Base-by-base conservation (phyloP, 2,888 invertebrate genomes). In the Ganaspis brasiliensis region DNA sequence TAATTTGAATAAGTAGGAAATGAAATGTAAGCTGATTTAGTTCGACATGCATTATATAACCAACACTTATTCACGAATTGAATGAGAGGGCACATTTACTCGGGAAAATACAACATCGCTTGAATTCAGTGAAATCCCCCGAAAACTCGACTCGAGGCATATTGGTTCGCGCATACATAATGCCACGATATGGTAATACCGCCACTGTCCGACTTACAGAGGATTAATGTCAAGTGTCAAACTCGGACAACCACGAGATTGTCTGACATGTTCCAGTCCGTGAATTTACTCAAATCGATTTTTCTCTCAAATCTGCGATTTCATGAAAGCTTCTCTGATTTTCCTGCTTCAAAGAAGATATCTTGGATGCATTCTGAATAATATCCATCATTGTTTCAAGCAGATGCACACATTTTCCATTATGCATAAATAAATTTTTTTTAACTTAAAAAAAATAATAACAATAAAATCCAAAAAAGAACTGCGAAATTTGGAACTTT, bases 141-240 rank as follows among this genome's bases (percentile, higher is more conserved):
- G 89, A 90, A 89, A 89, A 87, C 82, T 40, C 78, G 73, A 77
- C 73, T 73, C 52, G 70, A 40, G 57, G 73, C 70, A 83, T 83
- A 82, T 85, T 77, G 83, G 82, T 82, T 81, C 79, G 83, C 83
- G 88, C 87, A 89, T 90, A 90, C 84, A 84, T 90, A 90, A 90
- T 89, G 85, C 86, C 80, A 70, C 79, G 79, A 76, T 77, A 79
- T 75, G 80, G 74, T 85, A 86, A 86, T 84, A 78, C 84, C 78
- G 72, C 83, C 84, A 85, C 86, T 86, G 88, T 85, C 87, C 89
- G 80, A 87, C 89, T 89, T 88, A 87, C 80, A 77, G 71, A 79
- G 86, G 91, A 90, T 91, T 87, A 90, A 86, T 86, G 90, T 91
- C 90, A 91, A 85, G 86, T 83, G 85, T 84, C 83, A 83, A 83